Base-by-base conservation (phyloP, 2,113 vertebrate genomes). In the Rhabdornis inornatus region DNA sequence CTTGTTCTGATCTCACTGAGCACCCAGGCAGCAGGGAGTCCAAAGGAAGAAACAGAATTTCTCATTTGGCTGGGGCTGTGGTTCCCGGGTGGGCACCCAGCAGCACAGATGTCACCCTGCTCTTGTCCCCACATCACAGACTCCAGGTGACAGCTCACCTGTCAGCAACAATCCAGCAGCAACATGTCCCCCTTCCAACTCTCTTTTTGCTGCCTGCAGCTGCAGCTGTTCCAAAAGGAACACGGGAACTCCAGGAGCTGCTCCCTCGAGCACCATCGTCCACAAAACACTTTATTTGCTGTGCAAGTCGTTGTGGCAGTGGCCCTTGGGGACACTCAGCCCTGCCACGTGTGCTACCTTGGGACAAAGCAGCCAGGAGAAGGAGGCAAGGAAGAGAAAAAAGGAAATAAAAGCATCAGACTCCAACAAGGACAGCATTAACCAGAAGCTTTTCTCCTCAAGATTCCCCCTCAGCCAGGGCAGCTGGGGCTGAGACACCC, bases 281-380 rank as follows among this genome's bases (percentile, higher is more conserved):
- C 94, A 95, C 83, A 95, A 96, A 89, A 72, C 44, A 45, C 70
- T 76, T 89, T 47, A 37, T 75, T 78, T 95, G 79, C 75, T 7
- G 2, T 7, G 24, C 64, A 35, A 7, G 3, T 69, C 1, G 0
- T 16, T 14, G 60, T 69, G 61, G 68, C 69, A 78, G 63, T 18
- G 56, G 42, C 35, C 82, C 56, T 0, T 63, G 79, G 87, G 77
- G 89, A 83, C 50, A 83, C 13, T 42, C 87, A 77, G 82, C 57
- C 24, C 76, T 83, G 70, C 44, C 85, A 90, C 25, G 11, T 4
- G 20, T 5, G 33, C 69, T 81, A 39, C 55, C 57, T 57, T 52
- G 76, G 91, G 74, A 76, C 53, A 82, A 42, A 23, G 49, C n/a
- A 72, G 30, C 47, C 63, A 40, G 42, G 27, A 80, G 35, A 56